Evolutionary conservation across 2,113 vertebrate species (phyloP).

Genomic region (Neoarius graeffei): DNA sequence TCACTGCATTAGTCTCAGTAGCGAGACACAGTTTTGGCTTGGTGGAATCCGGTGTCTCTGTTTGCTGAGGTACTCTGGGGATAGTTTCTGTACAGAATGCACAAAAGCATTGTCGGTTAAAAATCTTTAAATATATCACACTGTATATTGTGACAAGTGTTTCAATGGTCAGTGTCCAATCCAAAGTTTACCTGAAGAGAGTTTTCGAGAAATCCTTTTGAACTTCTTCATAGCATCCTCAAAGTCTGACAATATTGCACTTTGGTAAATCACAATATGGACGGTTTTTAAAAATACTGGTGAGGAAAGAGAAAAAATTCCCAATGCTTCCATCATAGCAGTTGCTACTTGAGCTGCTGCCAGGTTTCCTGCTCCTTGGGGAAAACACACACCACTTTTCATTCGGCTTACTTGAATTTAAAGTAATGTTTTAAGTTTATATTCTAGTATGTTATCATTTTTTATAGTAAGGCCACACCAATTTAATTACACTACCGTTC

Average conservation of each 20-base stretch:
- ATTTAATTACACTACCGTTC: too few species aligned
- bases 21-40: neutral
- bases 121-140: neutral
- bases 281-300: constrained; percentile 48
- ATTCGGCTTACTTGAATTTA: neutral
- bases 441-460: neutral
- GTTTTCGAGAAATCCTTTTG: constrained; percentile 42
- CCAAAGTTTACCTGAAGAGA: neutral
- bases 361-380: constrained; percentile 60
- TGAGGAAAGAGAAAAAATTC: constrained; percentile 28
- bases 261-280: constrained; percentile 62
- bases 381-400: constrained; percentile 7
- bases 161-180: neutral
- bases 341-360: constrained; percentile 46
- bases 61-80: neutral
- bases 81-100: neutral
- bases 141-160: neutral
- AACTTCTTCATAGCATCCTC: constrained; percentile 46
- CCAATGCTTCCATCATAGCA: constrained; percentile 59
- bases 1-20: constrained; percentile 3
- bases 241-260: constrained; percentile 56
- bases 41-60: neutral
- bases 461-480: too few species aligned
- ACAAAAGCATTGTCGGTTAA: neutral
- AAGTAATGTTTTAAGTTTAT: neutral